A percentile compares a stretch with the other conserved stretches of the same genome.
phyloP scores from a whole-genome alignment of 2,113 vertebrate genomes.

The Lophura nycthemera region DNA sequence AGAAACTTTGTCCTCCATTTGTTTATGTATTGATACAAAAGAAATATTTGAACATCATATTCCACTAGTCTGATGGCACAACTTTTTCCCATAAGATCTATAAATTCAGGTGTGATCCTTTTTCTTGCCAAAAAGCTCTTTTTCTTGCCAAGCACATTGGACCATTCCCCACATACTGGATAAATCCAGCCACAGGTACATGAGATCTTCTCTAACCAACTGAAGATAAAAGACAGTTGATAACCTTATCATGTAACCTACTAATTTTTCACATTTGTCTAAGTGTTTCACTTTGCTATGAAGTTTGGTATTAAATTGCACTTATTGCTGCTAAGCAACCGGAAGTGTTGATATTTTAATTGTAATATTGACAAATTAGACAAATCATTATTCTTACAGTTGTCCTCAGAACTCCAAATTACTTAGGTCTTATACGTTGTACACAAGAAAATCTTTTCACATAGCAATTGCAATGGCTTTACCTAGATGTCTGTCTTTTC shows the following conservation, averaged over 20 bases:
- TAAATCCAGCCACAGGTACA: background rate
- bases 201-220: background rate
- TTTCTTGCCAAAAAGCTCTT: constrained; percentile 1
- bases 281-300: background rate
- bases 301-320: background rate
- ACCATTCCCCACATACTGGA: background rate
- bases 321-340: background rate
- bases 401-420: background rate
- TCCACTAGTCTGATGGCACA: constrained; percentile 14
- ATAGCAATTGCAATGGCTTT: background rate
- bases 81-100: constrained; percentile 28
- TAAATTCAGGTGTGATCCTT: constrained; percentile 6
- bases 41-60: background rate
- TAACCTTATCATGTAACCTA: background rate
- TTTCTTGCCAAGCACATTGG: constrained; percentile 1
- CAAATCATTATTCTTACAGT: background rate
- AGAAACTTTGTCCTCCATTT: background rate
- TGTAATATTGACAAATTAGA: background rate
- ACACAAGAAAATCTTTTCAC: background rate
- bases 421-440: background rate
- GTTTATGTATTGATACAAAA: background rate
- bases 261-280: background rate
- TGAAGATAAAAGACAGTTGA: background rate
- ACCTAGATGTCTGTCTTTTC: background rate
- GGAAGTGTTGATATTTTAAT: background rate